These are phyloP conservation scores for Iselma pallidipennis DNA, from an alignment of 2,888 invertebrate species.

Conservation along the genomic window DNA sequence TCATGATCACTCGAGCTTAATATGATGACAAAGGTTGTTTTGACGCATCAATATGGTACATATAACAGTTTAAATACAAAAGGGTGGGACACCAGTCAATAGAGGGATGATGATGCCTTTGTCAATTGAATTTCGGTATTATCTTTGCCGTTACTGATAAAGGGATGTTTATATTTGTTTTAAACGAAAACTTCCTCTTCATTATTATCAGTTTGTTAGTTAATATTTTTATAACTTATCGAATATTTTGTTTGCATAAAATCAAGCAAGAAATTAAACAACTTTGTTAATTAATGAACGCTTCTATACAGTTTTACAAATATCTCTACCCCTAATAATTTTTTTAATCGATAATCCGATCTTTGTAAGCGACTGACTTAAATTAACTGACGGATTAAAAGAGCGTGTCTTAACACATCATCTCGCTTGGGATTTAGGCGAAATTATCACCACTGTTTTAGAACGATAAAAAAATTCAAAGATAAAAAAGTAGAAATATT, in stretches of 20 bases:
- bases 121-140: constrained; percentile 6
- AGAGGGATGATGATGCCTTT: constrained; percentile 27
- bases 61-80: constrained; percentile 32
- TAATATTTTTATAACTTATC: background rate
- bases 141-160: background rate
- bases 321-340: constrained; percentile 6
- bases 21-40: constrained; percentile 41
- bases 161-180: background rate
- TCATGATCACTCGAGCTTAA: constrained; percentile 40
- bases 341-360: constrained; percentile 32
- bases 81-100: constrained; percentile 37
- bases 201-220: background rate
- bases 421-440: constrained; percentile 32
- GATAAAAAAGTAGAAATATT: background rate
- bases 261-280: background rate
- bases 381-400: constrained; percentile 49
- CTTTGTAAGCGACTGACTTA: constrained; percentile 42
- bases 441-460: background rate
- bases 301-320: background rate
- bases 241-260: background rate
- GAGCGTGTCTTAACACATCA: constrained; percentile 51
- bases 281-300: background rate
- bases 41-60: constrained; percentile 41
- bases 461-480: too few species aligned
- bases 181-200: background rate